Evolutionary conservation across 2,113 vertebrate genomes (phyloP).

Genomic region (Tachuris rubrigastra): DNA sequence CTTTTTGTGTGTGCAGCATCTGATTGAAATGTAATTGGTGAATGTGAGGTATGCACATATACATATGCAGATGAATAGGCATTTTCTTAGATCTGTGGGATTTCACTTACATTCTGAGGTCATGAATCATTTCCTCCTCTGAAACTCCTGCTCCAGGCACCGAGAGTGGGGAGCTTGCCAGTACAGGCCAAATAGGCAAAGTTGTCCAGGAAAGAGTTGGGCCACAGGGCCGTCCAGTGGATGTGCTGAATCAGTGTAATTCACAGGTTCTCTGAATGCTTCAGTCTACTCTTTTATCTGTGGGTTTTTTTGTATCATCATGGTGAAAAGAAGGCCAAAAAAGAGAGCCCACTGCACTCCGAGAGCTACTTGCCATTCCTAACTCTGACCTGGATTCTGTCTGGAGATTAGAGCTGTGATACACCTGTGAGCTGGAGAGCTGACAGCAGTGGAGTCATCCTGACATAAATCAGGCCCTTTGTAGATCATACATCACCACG

Average conservation of each 20-base stretch:
- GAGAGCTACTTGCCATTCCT: not conserved
- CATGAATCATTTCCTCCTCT: slow-evolving; percentile 45
- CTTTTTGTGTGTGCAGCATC: not conserved
- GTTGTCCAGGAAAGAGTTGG: not conserved
- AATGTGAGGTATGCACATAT: not conserved
- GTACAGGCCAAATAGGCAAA: not conserved
- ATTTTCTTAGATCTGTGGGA: slow-evolving; percentile 18
- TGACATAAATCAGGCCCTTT: not conserved
- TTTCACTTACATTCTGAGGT: slow-evolving; percentile 20
- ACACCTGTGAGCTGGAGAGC: not conserved
- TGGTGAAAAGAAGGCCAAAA: not conserved
- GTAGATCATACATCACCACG: not conserved
- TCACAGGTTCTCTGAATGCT: not conserved
- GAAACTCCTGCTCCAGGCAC: not conserved
- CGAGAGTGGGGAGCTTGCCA: slow-evolving; percentile 6
- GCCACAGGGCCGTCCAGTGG: not conserved
- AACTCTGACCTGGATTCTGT: not conserved
- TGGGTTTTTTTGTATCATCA: not conserved
- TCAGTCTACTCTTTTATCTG: not conserved
- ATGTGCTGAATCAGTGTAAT: not conserved
- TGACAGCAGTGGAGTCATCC: not conserved
- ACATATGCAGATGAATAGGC: not conserved
- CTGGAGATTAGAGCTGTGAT: not conserved
- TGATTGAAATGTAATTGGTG: not conserved
- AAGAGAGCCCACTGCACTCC: not conserved